Conservation (phyloP, 1,140 invertebrate genomes). For the Drosophila erecta region DNA sequence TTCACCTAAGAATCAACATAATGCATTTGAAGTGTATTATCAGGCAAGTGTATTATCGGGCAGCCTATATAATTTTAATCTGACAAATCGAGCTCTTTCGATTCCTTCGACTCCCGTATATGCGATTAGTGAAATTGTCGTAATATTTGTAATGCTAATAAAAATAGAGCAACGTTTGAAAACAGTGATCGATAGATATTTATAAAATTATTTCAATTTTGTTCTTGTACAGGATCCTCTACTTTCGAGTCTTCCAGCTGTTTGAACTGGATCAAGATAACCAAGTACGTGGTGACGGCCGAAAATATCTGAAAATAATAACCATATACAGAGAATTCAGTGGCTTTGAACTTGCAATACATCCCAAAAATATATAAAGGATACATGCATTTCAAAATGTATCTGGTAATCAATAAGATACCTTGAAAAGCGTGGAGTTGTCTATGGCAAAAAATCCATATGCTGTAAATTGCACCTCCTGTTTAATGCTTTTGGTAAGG, state of each 20-base stretch:
- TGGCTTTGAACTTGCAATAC: no score
- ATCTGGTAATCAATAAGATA: conserved; percentile 5
- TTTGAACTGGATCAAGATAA: conserved; percentile 82
- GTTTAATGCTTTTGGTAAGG: conserved; percentile 82
- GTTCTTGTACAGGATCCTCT: conserved; percentile 48
- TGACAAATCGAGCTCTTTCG: conserved; percentile 5
- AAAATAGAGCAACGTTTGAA: conserved; percentile 50
- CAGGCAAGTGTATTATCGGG: conserved; percentile 28
- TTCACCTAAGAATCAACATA: conserved; percentile 13
- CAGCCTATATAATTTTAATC: conserved; percentile 32
- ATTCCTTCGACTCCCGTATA: conserved; percentile 31
- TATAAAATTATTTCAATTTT: conserved; percentile 10
- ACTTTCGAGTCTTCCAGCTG: conserved; percentile 79
- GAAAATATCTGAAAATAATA: conserved; percentile 72
- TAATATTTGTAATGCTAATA: conserved; percentile 66
- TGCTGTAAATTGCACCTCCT: conserved; percentile 81
- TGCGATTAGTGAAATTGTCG: conserved; percentile 67
- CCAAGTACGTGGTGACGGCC: conserved; percentile 80
- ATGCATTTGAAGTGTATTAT: conserved; percentile 41
- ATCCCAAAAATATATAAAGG: no score
- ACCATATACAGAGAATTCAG: no score
- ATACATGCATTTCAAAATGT: no score
- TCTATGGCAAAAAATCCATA: conserved; percentile 83
- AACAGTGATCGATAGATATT: conserved; percentile 33
- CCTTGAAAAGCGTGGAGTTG: conserved; percentile 81